phyloP scores from a whole-genome alignment of 2,797 vertebrate genomes.

The Onychomys arenicola region DNA sequence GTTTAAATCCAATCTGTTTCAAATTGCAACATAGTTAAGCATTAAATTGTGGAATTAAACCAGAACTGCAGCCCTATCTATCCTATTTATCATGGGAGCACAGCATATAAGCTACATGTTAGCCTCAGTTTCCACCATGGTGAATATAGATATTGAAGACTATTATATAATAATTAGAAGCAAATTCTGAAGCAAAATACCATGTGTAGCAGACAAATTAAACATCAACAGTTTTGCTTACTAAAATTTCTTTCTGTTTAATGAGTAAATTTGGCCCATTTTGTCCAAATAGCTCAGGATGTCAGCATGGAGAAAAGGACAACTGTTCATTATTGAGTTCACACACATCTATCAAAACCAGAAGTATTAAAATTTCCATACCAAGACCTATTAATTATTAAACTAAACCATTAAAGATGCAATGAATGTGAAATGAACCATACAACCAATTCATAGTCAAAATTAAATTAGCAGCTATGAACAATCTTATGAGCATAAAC shows the following conservation, averaged over 20 bases:
- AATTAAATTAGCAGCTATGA: background rate
- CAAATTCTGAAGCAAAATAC: background rate
- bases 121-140: fast-evolving
- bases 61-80: background rate
- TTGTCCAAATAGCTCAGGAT: background rate
- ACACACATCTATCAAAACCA: background rate
- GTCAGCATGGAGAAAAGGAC: background rate
- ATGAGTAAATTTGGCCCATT: background rate
- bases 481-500: background rate
- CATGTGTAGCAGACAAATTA: background rate
- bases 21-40: background rate
- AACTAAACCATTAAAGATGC: background rate
- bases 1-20: background rate
- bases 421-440: background rate
- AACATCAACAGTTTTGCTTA: background rate
- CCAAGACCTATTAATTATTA: background rate
- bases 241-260: background rate
- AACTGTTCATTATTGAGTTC: background rate
- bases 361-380: background rate
- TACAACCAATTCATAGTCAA: background rate
- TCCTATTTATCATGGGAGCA: too few relatives aligned
- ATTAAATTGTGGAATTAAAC: background rate
- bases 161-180: background rate
- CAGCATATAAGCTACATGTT: background rate
- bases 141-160: background rate